Evolutionary conservation across 2,797 vertebrate genomes (phyloP), one percentile per base, ranked within the genome.

Genomic region (Adelosebastes latens): DNA sequence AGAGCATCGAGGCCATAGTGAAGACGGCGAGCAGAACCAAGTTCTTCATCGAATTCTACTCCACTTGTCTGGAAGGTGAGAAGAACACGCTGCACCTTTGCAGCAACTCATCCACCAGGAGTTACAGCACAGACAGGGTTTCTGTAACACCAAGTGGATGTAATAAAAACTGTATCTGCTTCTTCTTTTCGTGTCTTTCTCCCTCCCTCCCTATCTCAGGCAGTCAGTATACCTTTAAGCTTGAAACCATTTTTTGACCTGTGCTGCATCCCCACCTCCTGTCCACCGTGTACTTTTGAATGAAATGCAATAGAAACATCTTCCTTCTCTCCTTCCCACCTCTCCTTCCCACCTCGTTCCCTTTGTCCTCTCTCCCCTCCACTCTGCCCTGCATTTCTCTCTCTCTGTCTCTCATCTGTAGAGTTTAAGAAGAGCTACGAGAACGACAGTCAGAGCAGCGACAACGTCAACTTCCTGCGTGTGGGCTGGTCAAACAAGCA

Each of bases 11-110:
- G 81, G 98, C 98, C 90, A 99, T 99, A 0, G 98, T 99, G 83
- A 99, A 99, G 93, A 99, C 98, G 0, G 97, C 98, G 11, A 99
- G 98, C 88, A 95, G 98, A 87, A 99, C 98, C 79, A 99, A 99
- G 92, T 99, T 99, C 95, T 99, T 99, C 92, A 99, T 99, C 0
- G 98, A 99, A 90, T 99, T 99, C 86, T 99, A 99, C 90, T 99
- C 98, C 46, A 97, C 98, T 6, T 99, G 98, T 92, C 94, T 99
- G 79, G 98, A 99, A 95, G 98, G 98, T 99, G 82, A 89, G 92
- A 13, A 11, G 5, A 72, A 59, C 18, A 2, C 1, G 27, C 10
- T 29, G 10, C 7, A 49, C 9, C 24, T 20, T 20, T 61, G 31
- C 67, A 72, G 55, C 8, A 32, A 72, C 52, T 27, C 61, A 3